Evolutionary conservation across 2,888 invertebrate genomes (phyloP), one percentile per base, ranked within the genome.

Genomic region (Geophilus truncorum): DNA sequence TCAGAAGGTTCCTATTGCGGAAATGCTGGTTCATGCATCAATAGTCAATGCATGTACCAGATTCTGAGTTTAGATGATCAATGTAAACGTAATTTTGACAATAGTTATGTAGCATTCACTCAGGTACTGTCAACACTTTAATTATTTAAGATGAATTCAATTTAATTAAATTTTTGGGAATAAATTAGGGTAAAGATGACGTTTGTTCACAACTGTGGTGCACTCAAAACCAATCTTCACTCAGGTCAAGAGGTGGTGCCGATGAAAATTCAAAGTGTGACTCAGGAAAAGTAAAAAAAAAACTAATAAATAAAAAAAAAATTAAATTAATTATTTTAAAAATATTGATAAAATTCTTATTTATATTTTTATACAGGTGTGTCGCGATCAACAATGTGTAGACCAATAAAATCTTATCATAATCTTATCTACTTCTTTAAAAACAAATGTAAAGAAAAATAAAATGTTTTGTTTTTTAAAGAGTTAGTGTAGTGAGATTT

Each of bases 61-160:
- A 32, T 77, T 28, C 15, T 25, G 10, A 28, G 28, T 25, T 18
- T 30, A 77, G 77, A 77, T 30, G 77, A 77, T 32, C 77, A 77
- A 32, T 77, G 77, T 30, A 77, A 77, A 30, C 77, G 77, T 7
- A 77, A 77, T 77, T 77, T 21, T n/a, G 77, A n/a, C 10, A 10
- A 18, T 1, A 25, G 12, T 6, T 77, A 77, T n/a, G 15, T 12
- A 15, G 36, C 36, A 40, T 40, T 12, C 9, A 15, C 15, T 9
- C 9, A 40, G 36, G 36, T 40, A 40, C 1, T 5, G 36, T 40
- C 1, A 40, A 10, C 9, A 40, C 15, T 12, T 34, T 40, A 10
- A 40, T 12, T 5, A 40, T 5, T 40, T n/a, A n/a, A n/a, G n/a
- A n/a, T n/a, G n/a, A n/a, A 15, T 5, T 3, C 15, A 34, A 5